phyloP scores from a whole-genome alignment of 2,113 vertebrate genomes.

The Myrmecophaga tridactyla region DNA sequence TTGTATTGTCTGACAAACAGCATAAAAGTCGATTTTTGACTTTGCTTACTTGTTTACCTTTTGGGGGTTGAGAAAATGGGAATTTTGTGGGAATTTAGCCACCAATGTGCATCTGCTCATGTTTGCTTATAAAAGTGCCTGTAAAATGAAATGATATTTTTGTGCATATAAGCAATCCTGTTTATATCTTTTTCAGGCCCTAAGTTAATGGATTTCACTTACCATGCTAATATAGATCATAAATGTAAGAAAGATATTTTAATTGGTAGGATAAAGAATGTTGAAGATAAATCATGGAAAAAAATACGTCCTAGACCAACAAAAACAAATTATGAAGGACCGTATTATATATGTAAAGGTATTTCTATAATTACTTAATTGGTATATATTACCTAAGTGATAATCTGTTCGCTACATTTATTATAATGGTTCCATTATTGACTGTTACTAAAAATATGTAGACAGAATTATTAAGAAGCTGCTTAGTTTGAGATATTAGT shows the following conservation, averaged over 20 bases:
- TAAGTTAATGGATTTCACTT: slow-evolving; percentile 90
- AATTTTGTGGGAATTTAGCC: not conserved
- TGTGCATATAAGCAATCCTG: slow-evolving; percentile 18
- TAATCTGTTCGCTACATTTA: not conserved
- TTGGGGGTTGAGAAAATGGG: not conserved
- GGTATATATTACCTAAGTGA: not conserved
- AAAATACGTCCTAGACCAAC: slow-evolving; percentile 96
- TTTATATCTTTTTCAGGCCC: slow-evolving; percentile 85
- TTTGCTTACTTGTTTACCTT: not conserved
- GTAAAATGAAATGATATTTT: not conserved
- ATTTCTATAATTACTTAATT: not conserved
- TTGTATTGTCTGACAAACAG: not conserved
- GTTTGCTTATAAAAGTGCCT: not conserved
- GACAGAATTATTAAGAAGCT: not conserved
- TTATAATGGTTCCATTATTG: not conserved
- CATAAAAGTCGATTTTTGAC: not conserved
- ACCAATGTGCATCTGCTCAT: not conserved
- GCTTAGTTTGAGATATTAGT: not conserved
- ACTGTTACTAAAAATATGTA: not conserved
- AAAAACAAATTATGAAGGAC: slow-evolving; percentile 97
- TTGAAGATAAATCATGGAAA: slow-evolving; percentile 92
- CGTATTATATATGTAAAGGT: slow-evolving; percentile 99
- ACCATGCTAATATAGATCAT: slow-evolving; percentile 89
- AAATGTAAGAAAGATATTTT: slow-evolving; percentile 98
- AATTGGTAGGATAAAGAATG: slow-evolving; percentile 92